phyloP scores from a whole-genome alignment of 2,888 invertebrate species.

The Sipha maydis region DNA sequence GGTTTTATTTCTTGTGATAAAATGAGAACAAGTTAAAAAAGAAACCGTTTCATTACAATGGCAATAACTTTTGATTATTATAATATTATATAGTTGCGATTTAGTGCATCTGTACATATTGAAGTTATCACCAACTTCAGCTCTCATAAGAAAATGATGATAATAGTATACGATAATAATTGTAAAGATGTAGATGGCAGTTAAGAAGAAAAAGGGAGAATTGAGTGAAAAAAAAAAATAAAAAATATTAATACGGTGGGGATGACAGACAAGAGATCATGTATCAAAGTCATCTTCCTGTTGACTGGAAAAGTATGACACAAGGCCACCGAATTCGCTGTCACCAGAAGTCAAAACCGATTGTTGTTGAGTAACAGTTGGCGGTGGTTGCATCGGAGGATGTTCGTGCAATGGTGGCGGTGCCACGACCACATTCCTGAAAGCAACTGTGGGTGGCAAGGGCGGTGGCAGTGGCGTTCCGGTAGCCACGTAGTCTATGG shows the following conservation, averaged over 20 bases:
- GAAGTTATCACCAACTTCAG: neutral
- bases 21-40: neutral
- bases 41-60: neutral
- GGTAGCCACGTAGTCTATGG: neutral
- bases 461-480: constrained; percentile 61
- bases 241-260: neutral
- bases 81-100: neutral
- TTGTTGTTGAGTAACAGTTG: neutral
- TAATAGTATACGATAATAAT: neutral
- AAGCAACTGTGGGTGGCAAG: constrained; percentile 64
- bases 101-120: neutral
- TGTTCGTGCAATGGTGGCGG: constrained; percentile 65
- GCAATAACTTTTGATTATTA: neutral
- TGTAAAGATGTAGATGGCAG: neutral
- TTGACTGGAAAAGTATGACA: constrained; percentile 92
- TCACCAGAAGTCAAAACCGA: constrained; percentile 67
- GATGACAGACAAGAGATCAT: constrained; percentile 66
- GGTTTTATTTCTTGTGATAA: neutral
- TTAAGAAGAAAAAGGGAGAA: neutral
- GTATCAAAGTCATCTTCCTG: constrained; percentile 87
- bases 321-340: constrained; percentile 88
- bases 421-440: constrained; percentile 62
- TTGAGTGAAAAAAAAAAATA: neutral
- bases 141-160: neutral
- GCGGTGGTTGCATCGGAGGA: constrained; percentile 63